A percentile compares a stretch with the other conserved stretches of the same genome.
Conservation (phyloP, 1,140 invertebrate genomes). For the Brachionus paranguensis region DNA sequence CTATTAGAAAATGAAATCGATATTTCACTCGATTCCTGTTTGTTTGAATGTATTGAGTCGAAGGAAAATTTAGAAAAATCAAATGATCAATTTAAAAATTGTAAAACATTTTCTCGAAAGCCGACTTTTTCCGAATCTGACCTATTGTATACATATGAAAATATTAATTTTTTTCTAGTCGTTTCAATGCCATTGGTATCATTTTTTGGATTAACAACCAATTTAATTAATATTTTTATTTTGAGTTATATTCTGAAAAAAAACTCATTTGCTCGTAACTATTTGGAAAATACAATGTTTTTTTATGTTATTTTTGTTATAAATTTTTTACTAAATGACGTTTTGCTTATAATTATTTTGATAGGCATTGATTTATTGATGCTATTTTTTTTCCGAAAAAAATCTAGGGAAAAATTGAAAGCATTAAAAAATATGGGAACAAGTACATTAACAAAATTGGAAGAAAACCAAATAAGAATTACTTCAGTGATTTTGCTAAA, state of each 20-base stretch:
- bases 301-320: not conserved
- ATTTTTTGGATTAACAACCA: not conserved
- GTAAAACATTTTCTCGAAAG: not conserved
- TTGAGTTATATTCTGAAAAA: not conserved
- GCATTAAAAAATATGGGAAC: not conserved
- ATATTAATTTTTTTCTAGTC: not conserved
- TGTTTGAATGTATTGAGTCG: not conserved
- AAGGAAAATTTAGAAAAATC: not conserved
- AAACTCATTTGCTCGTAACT: not conserved
- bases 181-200: not conserved
- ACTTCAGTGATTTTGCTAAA: not conserved
- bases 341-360: not conserved
- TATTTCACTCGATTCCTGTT: not conserved
- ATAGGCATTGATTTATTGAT: not conserved
- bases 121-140: not conserved
- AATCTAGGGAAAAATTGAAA: not conserved
- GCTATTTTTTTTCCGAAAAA: not conserved
- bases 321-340: not conserved
- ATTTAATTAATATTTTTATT: not conserved
- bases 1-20: not conserved
- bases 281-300: not conserved
- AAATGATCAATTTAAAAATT: not conserved
- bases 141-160: not conserved
- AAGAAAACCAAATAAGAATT: not conserved
- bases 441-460: not conserved